Evolutionary conservation across 2,797 vertebrate genomes (phyloP).

Genomic region (Micrastur ruficollis): DNA sequence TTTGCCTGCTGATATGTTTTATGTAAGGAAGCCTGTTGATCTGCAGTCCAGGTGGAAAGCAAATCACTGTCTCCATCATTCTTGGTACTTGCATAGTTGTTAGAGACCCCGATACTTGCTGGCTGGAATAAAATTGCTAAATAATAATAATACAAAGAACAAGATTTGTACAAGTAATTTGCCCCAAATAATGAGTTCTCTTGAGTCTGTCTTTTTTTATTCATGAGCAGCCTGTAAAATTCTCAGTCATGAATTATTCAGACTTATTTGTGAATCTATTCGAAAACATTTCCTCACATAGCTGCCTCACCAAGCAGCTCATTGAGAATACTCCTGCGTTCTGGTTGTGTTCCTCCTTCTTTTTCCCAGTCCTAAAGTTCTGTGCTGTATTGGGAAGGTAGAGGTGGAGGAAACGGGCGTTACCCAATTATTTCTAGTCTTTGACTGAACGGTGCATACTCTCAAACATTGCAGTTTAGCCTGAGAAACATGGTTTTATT

Average conservation of each 20-base stretch:
- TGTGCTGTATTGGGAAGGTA: not conserved
- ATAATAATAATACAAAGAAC: not conserved
- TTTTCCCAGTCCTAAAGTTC: not conserved
- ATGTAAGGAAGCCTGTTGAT: not conserved
- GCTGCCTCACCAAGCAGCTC: not conserved
- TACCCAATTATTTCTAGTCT: not conserved
- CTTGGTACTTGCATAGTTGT: not conserved
- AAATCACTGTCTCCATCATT: not conserved
- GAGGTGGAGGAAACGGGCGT: not conserved
- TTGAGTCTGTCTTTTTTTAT: not conserved
- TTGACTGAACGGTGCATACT: not conserved
- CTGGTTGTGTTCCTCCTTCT: not conserved
- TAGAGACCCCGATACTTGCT: not conserved
- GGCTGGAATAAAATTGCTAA: not conserved
- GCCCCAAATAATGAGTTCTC: not conserved
- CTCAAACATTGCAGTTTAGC: not conserved
- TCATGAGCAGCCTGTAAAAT: conserved; percentile 1
- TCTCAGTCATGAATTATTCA: conserved; percentile 24
- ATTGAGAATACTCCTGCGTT: not conserved
- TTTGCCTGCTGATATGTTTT: not conserved
- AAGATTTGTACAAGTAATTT: conserved; percentile 21
- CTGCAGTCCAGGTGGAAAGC: not conserved
- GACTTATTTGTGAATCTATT: conserved; percentile 9
- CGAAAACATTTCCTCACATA: not conserved
- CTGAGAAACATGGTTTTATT: not conserved